phyloP scores from a whole-genome alignment of 2,888 invertebrate genomes.

The Invenusta paracnida region DNA sequence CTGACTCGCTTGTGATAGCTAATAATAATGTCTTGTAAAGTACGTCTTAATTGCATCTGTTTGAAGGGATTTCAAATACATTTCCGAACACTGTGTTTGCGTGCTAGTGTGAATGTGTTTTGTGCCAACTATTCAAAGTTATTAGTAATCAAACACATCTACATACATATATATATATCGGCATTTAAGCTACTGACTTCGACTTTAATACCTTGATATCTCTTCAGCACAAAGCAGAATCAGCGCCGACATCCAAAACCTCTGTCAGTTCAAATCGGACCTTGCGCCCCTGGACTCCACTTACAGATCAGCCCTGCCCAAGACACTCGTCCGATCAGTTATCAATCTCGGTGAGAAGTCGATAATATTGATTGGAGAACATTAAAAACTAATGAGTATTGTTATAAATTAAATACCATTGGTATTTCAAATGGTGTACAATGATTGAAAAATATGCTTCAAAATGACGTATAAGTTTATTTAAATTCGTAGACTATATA shows the following conservation, averaged over 20 bases:
- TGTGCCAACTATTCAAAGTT: too few species aligned
- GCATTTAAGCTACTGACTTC: too few species aligned
- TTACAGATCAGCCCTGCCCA: conserved; percentile 21
- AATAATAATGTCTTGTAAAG: too few species aligned
- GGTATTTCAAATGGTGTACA: too few species aligned
- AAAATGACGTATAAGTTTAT: neutral
- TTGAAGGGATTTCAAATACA: too few species aligned
- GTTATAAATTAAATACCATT: neutral
- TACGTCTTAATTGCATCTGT: too few species aligned
- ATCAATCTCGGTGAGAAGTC: neutral
- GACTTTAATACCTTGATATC: neutral
- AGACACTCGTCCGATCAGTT: neutral
- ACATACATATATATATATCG: too few species aligned
- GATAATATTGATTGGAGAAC: neutral
- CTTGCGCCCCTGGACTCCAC: neutral
- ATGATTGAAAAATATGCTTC: too few species aligned
- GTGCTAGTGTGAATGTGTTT: too few species aligned
- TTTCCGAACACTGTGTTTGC: too few species aligned
- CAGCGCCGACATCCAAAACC: conserved; percentile 20
- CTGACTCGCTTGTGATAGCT: too few species aligned
- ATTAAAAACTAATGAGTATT: neutral
- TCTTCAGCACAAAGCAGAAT: conserved; percentile 31
- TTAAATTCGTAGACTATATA: neutral
- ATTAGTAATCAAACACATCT: too few species aligned
- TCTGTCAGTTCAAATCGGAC: conserved; percentile 29